phyloP scores from a whole-genome alignment of 1,140 invertebrate genomes.

The Dreissena polymorpha region DNA sequence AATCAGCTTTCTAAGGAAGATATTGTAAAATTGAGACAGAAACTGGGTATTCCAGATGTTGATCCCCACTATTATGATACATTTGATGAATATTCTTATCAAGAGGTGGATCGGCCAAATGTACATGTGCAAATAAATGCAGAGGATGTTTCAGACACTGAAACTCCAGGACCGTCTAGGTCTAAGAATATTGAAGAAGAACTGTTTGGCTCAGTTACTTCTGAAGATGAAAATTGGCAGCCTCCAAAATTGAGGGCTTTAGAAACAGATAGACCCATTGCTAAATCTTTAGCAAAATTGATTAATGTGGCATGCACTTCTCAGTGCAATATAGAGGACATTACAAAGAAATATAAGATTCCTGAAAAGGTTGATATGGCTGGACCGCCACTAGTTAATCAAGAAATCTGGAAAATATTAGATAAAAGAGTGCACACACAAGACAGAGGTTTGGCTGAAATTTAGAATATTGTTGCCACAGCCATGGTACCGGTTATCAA shows the following conservation, averaged over 20 bases:
- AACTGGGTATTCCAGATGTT: too few relatives aligned
- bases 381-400: neutral
- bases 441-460: slow-evolving; percentile 6
- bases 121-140: too few relatives aligned
- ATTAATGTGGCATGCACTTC: slow-evolving; percentile 26
- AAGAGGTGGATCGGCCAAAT: too few relatives aligned
- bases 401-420: slow-evolving; percentile 27
- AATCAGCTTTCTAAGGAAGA: too few relatives aligned
- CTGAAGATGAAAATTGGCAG: neutral
- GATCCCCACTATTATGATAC: too few relatives aligned
- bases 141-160: too few relatives aligned
- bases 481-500: slow-evolving; percentile 7
- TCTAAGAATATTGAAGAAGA: too few relatives aligned
- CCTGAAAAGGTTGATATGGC: slow-evolving; percentile 7
- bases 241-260: neutral
- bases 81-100: too few relatives aligned
- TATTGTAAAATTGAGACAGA: too few relatives aligned
- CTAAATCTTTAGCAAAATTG: slow-evolving; percentile 1
- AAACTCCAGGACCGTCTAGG: too few relatives aligned
- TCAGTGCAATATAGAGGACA: neutral
- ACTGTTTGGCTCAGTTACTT: too few relatives aligned
- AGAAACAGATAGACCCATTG: slow-evolving; percentile 7
- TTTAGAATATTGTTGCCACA: slow-evolving; percentile 30
- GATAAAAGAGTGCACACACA: slow-evolving; percentile 7
- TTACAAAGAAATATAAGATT: slow-evolving; percentile 8